Conservation (phyloP, 1,140 invertebrate genomes). For the Caenorhabditis inopinata region DNA sequence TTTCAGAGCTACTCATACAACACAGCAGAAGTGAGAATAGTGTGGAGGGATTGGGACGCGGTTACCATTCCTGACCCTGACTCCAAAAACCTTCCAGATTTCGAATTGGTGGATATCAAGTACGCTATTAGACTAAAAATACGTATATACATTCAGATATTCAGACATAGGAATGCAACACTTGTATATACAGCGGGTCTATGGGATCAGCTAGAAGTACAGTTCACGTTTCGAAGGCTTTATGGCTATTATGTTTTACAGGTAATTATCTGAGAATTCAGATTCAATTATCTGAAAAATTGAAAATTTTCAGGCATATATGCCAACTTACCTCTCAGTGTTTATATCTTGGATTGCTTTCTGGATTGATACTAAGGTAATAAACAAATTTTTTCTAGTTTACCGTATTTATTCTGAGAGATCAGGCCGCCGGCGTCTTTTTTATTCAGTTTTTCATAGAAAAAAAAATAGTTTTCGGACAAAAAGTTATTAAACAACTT, state of each 20-base stretch:
- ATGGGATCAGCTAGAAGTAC: conserved; percentile 65
- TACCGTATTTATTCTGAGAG: too few relatives aligned
- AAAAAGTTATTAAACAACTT: too few relatives aligned
- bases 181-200: conserved; percentile 61
- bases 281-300: not conserved
- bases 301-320: conserved; percentile 50
- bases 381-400: too few relatives aligned
- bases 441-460: too few relatives aligned
- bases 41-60: conserved; percentile 64
- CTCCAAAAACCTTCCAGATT: conserved; percentile 63
- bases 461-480: not conserved
- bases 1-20: conserved; percentile 64
- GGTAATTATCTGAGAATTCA: conserved; percentile 24
- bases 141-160: not conserved
- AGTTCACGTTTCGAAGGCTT: conserved; percentile 59
- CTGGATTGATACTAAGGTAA: conserved; percentile 63
- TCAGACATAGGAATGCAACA: conserved; percentile 55
- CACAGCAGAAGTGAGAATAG: conserved; percentile 63
- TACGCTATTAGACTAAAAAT: not conserved
- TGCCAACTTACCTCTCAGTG: conserved; percentile 56
- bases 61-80: conserved; percentile 64
- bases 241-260: conserved; percentile 65
- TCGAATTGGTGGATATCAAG: conserved; percentile 54
- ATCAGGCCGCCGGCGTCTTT: too few relatives aligned
- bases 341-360: conserved; percentile 63